Evolutionary conservation across 2,113 vertebrate genomes (phyloP), one percentile per base, ranked within the genome.

Genomic region (Columbina picui): DNA sequence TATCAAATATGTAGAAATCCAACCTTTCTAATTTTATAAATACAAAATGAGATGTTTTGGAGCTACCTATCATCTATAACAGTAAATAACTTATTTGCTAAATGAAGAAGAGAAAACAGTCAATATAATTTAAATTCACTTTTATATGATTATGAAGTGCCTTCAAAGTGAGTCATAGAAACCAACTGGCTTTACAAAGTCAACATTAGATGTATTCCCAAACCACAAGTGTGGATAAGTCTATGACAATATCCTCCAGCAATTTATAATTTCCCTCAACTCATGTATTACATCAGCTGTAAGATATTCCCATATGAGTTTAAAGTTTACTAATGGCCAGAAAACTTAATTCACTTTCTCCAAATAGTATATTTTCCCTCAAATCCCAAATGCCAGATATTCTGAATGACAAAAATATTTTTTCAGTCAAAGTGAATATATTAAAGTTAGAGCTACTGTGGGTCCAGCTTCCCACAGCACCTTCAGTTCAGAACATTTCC

Each of bases 211-310:
- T 94, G 50, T 92, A 94, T 95, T 94, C 47, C 71, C 95, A 88
- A 88, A 95, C 96, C 96, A 96, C 95, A 96, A 87, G 22, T 61
- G 43, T 90, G 95, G 78, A 91, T 92, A 95, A 79, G 47, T 49
- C 92, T 92, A 70, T 95, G 96, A 97, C 91, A 96, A 89, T 94
- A 96, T 94, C 81, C 75, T 93, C 68, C 65, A 97, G 92, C 89
- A 96, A 97, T 96, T 93, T 95, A 86, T 82, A 87, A 80, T 94
- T 93, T 91, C 79, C 93, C 67, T 94, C 63, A 82, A 70, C 53
- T 93, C 73, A 64, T 53, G 68, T 61, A 95, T 97, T 97, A 97
- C 93, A 74, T 97, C 96, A 97, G 64, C 79, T 81, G 38, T 38
- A 79, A 89, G 80, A 73, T 91, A 95, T 95, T 95, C 55, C 43